Evolutionary conservation across 2,888 invertebrate genomes (phyloP).

Genomic region (Drosophila aldrichi): DNA sequence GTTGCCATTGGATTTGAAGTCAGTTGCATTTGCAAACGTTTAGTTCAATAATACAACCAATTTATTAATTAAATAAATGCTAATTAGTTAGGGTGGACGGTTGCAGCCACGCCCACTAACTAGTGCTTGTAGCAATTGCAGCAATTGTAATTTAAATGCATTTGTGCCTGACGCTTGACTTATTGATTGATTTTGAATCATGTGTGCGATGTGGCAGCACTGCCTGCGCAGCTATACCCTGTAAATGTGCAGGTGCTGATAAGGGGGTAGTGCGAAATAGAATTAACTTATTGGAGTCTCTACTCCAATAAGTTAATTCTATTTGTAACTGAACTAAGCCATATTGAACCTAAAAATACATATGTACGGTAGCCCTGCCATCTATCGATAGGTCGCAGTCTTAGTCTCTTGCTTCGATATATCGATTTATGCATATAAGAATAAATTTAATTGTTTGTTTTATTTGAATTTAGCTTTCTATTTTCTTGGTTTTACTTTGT

Average conservation of each 20-base stretch:
- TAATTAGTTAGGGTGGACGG: conserved; percentile 41
- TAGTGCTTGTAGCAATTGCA: neutral
- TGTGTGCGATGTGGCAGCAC: neutral
- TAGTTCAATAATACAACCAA: conserved; percentile 20
- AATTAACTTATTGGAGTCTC: neutral
- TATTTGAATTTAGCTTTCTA: no score
- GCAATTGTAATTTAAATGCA: conserved; percentile 52
- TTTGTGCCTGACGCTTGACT: conserved; percentile 46
- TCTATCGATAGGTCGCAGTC: no score
- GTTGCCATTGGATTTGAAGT: conserved; percentile 59
- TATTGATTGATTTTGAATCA: conserved; percentile 38
- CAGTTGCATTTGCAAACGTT: conserved; percentile 18
- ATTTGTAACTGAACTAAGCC: no score
- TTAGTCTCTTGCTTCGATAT: no score
- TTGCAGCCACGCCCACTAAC: conserved; percentile 15
- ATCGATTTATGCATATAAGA: no score
- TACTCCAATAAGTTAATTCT: no score
- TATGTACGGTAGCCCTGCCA: no score
- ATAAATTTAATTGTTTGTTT: no score
- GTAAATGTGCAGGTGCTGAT: neutral
- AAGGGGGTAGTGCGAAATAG: neutral
- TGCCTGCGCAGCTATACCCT: conserved; percentile 4
- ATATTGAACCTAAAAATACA: no score
- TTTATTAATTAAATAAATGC: conserved; percentile 69
- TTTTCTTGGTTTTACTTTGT: no score